phyloP scores from a whole-genome alignment of 2,113 vertebrate species.

The Caranx ignobilis region DNA sequence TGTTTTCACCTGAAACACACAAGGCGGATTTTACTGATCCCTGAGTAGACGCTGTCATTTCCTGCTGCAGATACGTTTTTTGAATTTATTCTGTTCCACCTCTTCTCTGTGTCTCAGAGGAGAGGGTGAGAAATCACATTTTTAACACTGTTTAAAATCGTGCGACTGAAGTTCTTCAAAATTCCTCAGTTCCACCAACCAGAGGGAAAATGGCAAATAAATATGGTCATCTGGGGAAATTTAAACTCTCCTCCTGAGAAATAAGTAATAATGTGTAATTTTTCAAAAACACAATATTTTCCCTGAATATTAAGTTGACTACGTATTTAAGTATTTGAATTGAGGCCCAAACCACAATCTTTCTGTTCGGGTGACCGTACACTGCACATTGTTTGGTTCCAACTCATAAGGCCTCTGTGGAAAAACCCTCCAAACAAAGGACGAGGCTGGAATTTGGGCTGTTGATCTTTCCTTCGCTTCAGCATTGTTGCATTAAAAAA shows the following conservation, averaged over 20 bases:
- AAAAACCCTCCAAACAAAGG: no score
- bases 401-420: no score
- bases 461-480: no score
- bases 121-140: neutral
- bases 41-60: neutral
- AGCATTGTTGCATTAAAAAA: no score
- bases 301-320: no score
- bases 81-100: neutral
- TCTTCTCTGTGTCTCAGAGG: neutral
- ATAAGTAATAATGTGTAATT: no score
- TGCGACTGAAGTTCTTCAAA: neutral
- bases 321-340: no score
- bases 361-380: no score
- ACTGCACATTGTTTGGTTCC: no score
- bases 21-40: neutral
- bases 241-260: neutral
- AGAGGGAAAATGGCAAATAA: neutral
- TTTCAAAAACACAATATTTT: no score
- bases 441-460: no score
- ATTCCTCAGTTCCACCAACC: neutral
- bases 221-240: neutral
- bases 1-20: slow-evolving; percentile 10
- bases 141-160: neutral
- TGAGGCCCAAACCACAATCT: no score
- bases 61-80: neutral